Evolutionary conservation across 2,113 vertebrate genomes (phyloP).

Genomic region (Ochotona princeps): DNA sequence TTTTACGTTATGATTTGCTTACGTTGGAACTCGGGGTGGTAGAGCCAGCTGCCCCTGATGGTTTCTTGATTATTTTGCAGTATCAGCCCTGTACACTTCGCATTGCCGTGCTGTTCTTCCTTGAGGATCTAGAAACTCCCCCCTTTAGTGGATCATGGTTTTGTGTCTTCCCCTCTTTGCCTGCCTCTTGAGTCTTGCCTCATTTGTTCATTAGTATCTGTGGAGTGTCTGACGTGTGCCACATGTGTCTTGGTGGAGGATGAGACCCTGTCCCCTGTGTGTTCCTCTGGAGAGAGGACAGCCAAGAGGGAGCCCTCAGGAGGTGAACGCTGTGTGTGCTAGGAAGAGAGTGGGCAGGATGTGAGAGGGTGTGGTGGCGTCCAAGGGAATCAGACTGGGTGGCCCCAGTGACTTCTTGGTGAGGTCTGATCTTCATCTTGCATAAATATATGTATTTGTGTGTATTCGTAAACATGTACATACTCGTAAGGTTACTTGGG

Average conservation of each 20-base stretch:
- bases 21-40: neutral
- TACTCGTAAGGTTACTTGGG: too few species aligned
- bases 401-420: too few species aligned
- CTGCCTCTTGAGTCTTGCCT: neutral
- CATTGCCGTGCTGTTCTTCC: neutral
- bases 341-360: neutral
- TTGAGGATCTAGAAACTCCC: neutral
- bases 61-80: neutral
- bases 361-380: too few species aligned
- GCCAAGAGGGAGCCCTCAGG: neutral
- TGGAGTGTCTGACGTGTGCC: neutral
- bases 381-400: too few species aligned
- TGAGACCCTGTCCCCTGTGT: neutral
- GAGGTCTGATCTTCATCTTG: too few species aligned
- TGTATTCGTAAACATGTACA: too few species aligned
- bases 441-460: too few species aligned
- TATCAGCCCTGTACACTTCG: neutral
- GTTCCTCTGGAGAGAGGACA: neutral
- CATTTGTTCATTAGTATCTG: neutral
- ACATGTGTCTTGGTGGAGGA: neutral
- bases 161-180: neutral
- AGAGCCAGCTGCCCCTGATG: neutral
- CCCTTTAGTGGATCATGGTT: neutral
- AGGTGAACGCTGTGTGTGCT: neutral
- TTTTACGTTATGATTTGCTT: neutral